These are phyloP conservation scores for Sciaenops ocellatus DNA, from an alignment of 2,797 vertebrate genomes.

Conservation along the genomic window DNA sequence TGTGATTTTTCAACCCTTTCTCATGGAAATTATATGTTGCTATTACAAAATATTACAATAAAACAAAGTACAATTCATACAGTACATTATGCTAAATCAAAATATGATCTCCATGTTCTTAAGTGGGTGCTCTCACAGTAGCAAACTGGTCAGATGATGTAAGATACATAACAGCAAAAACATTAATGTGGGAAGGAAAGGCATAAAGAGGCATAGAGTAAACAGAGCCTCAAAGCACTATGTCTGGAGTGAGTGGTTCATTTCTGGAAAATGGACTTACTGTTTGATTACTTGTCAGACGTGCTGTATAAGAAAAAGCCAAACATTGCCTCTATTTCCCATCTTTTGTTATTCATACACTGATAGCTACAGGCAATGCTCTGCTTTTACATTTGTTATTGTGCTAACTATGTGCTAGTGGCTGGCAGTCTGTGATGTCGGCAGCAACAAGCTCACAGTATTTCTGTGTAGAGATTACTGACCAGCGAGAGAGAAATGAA, in stretches of 20 bases:
- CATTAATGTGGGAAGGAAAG: not conserved
- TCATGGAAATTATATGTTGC: too few relatives aligned
- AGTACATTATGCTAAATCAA: not conserved
- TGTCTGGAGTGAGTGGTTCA: not conserved
- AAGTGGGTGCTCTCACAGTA: not conserved
- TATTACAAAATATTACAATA: not conserved
- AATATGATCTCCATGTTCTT: not conserved
- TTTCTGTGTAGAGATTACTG: slow-evolving; percentile 68
- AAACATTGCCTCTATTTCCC: slow-evolving; percentile 16
- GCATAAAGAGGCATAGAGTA: not conserved
- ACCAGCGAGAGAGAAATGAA: slow-evolving; percentile 59
- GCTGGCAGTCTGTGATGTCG: slow-evolving; percentile 38
- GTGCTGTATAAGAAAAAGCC: not conserved
- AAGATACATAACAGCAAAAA: not conserved
- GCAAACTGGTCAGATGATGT: not conserved
- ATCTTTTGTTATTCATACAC: slow-evolving; percentile 15
- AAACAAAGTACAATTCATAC: not conserved
- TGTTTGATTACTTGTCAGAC: slow-evolving; percentile 10
- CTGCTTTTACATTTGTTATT: slow-evolving; percentile 44
- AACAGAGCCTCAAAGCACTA: not conserved
- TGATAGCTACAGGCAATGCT: slow-evolving; percentile 26
- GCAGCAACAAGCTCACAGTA: slow-evolving; percentile 35
- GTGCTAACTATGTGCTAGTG: slow-evolving; percentile 27
- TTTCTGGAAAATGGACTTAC: slow-evolving; percentile 31
- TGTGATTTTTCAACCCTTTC: too few relatives aligned